Base-by-base conservation (phyloP, 2,113 vertebrate species). In the Syngnathoides biaculeatus region DNA sequence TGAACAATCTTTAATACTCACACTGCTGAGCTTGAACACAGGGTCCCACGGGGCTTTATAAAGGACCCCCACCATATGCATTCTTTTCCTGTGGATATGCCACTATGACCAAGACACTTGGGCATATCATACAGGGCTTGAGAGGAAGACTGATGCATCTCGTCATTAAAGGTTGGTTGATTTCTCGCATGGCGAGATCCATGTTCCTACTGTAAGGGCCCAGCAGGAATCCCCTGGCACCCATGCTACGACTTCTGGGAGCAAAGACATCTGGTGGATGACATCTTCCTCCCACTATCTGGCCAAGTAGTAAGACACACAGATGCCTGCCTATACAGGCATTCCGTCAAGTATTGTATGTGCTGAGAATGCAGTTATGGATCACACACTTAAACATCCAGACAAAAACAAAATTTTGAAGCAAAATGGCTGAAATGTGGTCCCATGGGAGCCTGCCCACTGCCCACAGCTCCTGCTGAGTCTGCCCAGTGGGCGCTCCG, bases 181-280 rank as follows among this genome's bases (percentile, higher is more conserved):
- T 77, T 80, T 76, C 71, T 74, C 84, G 86, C 75, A 76, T 1
- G 38, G 79, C 70, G 88, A 81, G 79, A 72, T 83, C 65, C 83
- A 81, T 87, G 87, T 81, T 80, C 78, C 83, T 61, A 66, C 76
- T 83, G 79, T 85, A 80, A 68, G 0, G 63, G 64, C 90, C 76
- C 89, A 88, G 88, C 81, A 52, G 89, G 90, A 77, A 65, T 70
- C 81, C 78, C 42, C 73, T 65, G 80, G 81, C 82, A 84, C 87
- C 90, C 30, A 90, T 61, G 71, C 85, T 89, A 86, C 76, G 88
- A 80, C 61, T 78, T 88, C 84, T 92, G 88, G 88, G 90, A 92
- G 85, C 70, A 24, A 62, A 82, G 77, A 76, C 91, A 91, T 89
- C 88, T 92, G 91, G 62, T 72, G 68, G 60, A 73, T 75, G 68